Conservation (phyloP, 2,888 invertebrate species). For the Drosophila macrothrix region DNA sequence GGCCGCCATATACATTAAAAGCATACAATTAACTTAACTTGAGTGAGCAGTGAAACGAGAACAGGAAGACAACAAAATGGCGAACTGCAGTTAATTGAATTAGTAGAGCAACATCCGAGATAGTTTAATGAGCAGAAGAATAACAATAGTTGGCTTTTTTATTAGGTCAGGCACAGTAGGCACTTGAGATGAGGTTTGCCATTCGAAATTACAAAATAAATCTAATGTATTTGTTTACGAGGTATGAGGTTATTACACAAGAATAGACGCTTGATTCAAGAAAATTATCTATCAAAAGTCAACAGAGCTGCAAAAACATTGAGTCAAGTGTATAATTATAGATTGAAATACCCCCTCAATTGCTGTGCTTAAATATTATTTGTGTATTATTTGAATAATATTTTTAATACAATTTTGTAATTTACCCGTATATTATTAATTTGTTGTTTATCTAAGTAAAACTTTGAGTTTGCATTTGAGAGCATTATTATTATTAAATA, state of each 20-base stretch:
- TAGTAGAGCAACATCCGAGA: conserved; percentile 18
- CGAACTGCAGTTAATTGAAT: conserved; percentile 66
- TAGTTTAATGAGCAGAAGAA: conserved; percentile 2
- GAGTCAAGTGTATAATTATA: background rate
- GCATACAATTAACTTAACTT: conserved; percentile 51
- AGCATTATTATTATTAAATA: background rate
- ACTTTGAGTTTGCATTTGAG: background rate
- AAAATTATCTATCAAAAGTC: background rate
- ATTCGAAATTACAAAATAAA: background rate
- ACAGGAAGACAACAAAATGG: conserved; percentile 35
- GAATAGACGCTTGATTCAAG: background rate
- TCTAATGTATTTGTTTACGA: background rate
- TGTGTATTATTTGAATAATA: background rate
- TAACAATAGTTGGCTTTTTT: background rate
- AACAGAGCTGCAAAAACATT: background rate
- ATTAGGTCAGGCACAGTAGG: background rate
- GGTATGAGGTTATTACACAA: background rate
- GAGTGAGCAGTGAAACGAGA: conserved; percentile 31
- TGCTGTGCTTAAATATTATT: background rate
- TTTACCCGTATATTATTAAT: background rate
- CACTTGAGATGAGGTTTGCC: background rate
- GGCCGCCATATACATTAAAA: conserved; percentile 40
- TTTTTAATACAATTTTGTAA: background rate
- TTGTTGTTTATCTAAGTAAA: background rate
- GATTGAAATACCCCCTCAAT: background rate